phyloP scores from a whole-genome alignment of 2,797 vertebrate species.

The Enteromius radiatus region DNA sequence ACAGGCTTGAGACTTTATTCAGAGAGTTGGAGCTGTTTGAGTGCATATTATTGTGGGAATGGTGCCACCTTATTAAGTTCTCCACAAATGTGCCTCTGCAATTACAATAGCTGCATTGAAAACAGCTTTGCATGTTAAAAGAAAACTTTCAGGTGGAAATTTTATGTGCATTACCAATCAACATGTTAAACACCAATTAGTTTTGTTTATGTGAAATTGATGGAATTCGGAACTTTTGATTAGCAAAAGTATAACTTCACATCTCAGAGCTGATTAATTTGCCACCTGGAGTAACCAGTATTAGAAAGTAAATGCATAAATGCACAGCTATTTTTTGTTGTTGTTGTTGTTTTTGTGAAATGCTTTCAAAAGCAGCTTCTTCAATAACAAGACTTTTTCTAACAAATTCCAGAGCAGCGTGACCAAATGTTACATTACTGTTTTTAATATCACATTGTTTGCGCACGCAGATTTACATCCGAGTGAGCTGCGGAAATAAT shows the following conservation, averaged over 20 bases:
- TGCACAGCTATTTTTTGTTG: background rate
- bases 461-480: background rate
- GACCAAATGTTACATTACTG: background rate
- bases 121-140: conserved; percentile 13
- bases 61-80: background rate
- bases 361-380: background rate
- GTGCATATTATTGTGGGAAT: background rate
- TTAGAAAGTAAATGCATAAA: background rate
- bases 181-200: background rate
- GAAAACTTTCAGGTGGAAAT: background rate
- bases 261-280: background rate
- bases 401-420: too few species aligned
- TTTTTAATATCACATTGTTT: background rate
- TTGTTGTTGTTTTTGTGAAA: too few species aligned
- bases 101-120: background rate
- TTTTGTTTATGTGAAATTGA: background rate
- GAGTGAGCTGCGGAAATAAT: background rate
- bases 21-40: background rate
- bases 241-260: background rate
- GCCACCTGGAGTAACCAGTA: background rate
- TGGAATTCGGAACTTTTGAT: background rate
- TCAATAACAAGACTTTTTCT: background rate
- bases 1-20: background rate
- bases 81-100: background rate
- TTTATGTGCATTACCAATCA: background rate